phyloP scores from a whole-genome alignment of 1,140 invertebrate species.

The Lineus longissimus region DNA sequence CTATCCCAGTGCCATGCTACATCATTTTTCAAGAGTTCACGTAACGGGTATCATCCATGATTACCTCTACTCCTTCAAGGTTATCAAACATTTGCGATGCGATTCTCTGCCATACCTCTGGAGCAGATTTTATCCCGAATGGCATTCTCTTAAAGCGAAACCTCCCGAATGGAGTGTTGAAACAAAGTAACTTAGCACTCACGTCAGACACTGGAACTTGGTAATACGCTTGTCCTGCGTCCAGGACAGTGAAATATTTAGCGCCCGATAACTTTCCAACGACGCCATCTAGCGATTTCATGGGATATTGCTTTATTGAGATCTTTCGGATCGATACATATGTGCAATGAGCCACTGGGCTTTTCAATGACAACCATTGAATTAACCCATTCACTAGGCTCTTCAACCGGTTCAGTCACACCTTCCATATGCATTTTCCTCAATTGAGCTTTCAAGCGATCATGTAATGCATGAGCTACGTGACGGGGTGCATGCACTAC shows the following conservation, averaged over 20 bases:
- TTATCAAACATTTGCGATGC: background rate
- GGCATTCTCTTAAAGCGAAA: slow-evolving; percentile 14
- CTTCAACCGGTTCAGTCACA: background rate
- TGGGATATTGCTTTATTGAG: slow-evolving; percentile 44
- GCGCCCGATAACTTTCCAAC: background rate
- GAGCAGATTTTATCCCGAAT: slow-evolving; percentile 23
- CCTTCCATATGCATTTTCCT: background rate
- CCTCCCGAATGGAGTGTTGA: slow-evolving; percentile 2
- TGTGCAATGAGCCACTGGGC: slow-evolving; percentile 29
- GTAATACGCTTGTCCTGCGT: background rate
- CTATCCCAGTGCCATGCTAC: slow-evolving; percentile 19
- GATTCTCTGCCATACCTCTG: slow-evolving; percentile 4
- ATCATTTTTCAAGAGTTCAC: slow-evolving; percentile 20
- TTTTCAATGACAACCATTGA: slow-evolving; percentile 4
- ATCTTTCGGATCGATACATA: slow-evolving; percentile 56
- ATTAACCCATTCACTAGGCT: slow-evolving; percentile 8
- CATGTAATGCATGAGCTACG: background rate
- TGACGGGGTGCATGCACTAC: background rate
- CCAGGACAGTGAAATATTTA: background rate
- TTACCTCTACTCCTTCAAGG: background rate
- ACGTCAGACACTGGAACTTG: background rate
- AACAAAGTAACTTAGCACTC: background rate
- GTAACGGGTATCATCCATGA: slow-evolving; percentile 21
- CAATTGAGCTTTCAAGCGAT: background rate
- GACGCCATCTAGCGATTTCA: background rate